These are phyloP conservation scores for Calephelis virginiensis DNA, from an alignment of 1,140 invertebrate species.

Conservation along the genomic window DNA sequence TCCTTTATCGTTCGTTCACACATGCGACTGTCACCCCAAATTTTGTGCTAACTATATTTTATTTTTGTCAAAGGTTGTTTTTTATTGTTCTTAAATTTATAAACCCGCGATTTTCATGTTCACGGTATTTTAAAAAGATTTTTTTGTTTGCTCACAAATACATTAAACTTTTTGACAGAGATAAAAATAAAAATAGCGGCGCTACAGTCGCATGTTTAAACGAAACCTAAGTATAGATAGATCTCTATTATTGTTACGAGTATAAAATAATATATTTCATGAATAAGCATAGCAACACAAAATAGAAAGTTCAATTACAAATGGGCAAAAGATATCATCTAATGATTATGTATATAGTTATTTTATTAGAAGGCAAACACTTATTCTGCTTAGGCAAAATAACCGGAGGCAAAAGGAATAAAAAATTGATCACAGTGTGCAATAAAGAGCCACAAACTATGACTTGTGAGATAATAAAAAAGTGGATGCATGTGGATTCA, in stretches of 20 bases:
- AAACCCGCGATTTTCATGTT: no score
- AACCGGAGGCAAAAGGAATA: neutral
- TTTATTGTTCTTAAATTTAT: no score
- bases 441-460: neutral
- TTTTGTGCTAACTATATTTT: no score
- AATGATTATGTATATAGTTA: conserved; percentile 5
- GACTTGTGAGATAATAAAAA: no score
- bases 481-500: no score
- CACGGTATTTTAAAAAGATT: no score
- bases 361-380: neutral
- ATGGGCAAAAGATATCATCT: neutral
- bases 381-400: neutral
- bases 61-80: no score
- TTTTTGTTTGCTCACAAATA: no score
- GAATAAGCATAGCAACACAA: conserved; percentile 12
- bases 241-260: conserved; percentile 73
- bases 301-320: conserved; percentile 3
- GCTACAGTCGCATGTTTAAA: no score
- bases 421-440: neutral
- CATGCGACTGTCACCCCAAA: no score
- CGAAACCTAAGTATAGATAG: conserved; percentile 60
- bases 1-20: conserved; percentile 44
- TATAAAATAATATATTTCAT: conserved; percentile 44
- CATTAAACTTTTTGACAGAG: no score
- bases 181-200: no score